phyloP scores from a whole-genome alignment of 2,797 vertebrate species.

The Catharus ustulatus region DNA sequence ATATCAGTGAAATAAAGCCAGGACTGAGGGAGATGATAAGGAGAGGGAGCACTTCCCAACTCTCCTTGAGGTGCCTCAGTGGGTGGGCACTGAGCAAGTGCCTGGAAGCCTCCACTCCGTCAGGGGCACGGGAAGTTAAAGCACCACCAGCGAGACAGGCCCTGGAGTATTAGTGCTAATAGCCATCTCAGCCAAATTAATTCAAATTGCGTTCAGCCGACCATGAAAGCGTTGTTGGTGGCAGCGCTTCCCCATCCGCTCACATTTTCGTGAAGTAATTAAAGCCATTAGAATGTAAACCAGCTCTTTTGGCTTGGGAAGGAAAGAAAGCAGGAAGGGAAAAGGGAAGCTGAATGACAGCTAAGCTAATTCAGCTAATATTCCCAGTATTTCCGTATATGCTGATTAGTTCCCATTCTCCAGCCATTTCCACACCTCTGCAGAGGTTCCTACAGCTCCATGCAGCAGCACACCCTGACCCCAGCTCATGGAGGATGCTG shows the following conservation, averaged over 20 bases:
- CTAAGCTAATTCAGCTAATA: constrained; percentile 37
- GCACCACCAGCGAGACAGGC: constrained; percentile 51
- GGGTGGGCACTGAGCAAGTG: not conserved
- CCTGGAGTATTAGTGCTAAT: constrained; percentile 72
- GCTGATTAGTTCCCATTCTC: constrained; percentile 48
- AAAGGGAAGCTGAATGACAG: constrained; percentile 55
- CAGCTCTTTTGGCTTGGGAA: constrained; percentile 53
- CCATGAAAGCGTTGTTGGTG: constrained; percentile 67
- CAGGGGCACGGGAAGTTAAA: constrained; percentile 47
- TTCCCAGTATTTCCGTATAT: constrained; percentile 53
- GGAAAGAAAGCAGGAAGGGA: constrained; percentile 51
- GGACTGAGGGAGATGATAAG: not conserved
- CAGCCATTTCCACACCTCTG: not conserved
- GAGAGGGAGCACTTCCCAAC: not conserved
- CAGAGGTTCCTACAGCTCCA: not conserved
- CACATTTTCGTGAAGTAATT: constrained; percentile 74
- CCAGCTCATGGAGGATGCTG: not conserved
- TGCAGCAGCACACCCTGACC: not conserved
- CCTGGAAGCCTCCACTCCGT: not conserved
- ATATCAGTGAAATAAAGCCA: not conserved
- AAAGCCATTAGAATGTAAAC: constrained; percentile 79
- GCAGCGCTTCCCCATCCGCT: constrained; percentile 71
- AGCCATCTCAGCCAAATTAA: constrained; percentile 73
- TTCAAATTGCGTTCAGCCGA: constrained; percentile 72
- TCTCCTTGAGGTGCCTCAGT: not conserved